Evolutionary conservation across 1,140 invertebrate genomes (phyloP).

Genomic region (Brachionus calyciflorus): DNA sequence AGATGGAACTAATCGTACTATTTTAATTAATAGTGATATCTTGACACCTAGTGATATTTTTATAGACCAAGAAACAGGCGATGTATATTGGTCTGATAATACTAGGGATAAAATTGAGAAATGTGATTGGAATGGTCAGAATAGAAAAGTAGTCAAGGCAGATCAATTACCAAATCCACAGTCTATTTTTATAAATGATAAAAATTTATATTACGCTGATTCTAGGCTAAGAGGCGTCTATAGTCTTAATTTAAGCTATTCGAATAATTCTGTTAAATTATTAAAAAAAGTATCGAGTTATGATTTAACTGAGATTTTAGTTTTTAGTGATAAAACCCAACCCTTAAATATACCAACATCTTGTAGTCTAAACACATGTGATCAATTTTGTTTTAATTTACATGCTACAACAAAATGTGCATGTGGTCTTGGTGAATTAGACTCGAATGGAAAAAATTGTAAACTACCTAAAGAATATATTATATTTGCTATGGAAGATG

Average conservation of each 20-base stretch:
- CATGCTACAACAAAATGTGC: constrained; percentile 72
- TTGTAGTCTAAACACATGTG: constrained; percentile 64
- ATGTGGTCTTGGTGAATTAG: constrained; percentile 78
- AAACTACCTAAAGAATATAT: constrained; percentile 74
- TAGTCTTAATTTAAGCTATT: constrained; percentile 43
- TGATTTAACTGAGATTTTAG: background rate
- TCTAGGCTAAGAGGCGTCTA: constrained; percentile 67
- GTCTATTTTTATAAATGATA: constrained; percentile 3
- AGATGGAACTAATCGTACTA: constrained; percentile 81
- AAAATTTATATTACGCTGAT: constrained; percentile 70
- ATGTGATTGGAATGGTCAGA: constrained; percentile 62
- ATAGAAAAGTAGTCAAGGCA: constrained; percentile 46
- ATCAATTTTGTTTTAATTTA: constrained; percentile 90
- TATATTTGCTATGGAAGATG: constrained; percentile 83
- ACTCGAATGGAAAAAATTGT: constrained; percentile 68
- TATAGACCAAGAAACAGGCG: constrained; percentile 86
- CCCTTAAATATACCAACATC: background rate
- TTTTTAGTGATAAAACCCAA: background rate
- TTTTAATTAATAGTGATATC: constrained; percentile 83
- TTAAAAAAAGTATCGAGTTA: constrained; percentile 4
- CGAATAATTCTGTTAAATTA: constrained; percentile 12
- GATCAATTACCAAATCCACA: background rate
- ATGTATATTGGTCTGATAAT: constrained; percentile 96
- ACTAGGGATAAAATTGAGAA: constrained; percentile 82
- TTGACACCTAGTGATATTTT: constrained; percentile 85